phyloP scores from a whole-genome alignment of 1,140 invertebrate species.

The Acromyrmex heyeri region DNA sequence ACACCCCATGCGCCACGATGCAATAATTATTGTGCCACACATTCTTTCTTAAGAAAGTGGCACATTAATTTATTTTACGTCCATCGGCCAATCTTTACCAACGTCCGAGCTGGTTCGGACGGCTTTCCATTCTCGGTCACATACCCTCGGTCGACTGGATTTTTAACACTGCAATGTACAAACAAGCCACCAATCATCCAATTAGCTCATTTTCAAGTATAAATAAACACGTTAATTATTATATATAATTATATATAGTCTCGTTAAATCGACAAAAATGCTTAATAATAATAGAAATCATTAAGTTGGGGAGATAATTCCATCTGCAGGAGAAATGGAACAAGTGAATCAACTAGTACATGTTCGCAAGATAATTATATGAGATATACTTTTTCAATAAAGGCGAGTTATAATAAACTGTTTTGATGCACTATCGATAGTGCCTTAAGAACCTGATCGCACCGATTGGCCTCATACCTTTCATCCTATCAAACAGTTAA shows the following conservation, averaged over 20 bases:
- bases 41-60: constrained; percentile 71
- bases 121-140: constrained; percentile 28
- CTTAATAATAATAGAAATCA: background rate
- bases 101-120: constrained; percentile 22
- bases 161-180: background rate
- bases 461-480: background rate
- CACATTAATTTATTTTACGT: constrained; percentile 66
- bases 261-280: background rate
- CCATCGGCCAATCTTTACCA: constrained; percentile 48
- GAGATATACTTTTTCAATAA: constrained; percentile 2
- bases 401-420: background rate
- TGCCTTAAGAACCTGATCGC: constrained; percentile 1
- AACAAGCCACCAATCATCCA: background rate
- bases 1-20: background rate
- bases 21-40: constrained; percentile 59
- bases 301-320: constrained; percentile 16
- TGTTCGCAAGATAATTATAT: background rate
- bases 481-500: constrained; percentile 17
- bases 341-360: background rate
- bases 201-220: constrained; percentile 10
- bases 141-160: background rate
- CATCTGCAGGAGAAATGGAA: background rate
- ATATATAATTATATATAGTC: background rate
- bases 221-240: constrained; percentile 22
- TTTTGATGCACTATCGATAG: constrained; percentile 8